Evolutionary conservation across 2,797 vertebrate species (phyloP).

Genomic region (Crenuchus spilurus): DNA sequence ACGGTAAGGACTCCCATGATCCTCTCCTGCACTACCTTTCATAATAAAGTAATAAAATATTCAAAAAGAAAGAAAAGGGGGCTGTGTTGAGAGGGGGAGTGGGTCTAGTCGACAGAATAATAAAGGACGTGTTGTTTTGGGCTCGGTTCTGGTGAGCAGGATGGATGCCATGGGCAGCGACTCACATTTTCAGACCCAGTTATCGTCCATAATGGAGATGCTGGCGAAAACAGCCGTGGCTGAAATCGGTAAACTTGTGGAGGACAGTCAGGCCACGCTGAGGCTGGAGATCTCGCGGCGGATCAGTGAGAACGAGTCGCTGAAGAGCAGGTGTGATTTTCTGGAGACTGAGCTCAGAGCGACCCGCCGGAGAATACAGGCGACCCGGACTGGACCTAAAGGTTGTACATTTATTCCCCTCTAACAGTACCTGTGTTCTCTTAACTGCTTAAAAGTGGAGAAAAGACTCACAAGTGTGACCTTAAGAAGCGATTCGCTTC

Average conservation of each 20-base stretch:
- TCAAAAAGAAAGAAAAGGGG: neutral
- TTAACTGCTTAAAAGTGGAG: neutral
- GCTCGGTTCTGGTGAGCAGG: neutral
- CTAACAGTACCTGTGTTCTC: too few species aligned
- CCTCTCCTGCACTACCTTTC: constrained; percentile 11
- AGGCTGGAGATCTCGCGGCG: constrained; percentile 74
- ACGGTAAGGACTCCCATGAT: constrained; percentile 57
- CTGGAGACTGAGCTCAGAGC: constrained; percentile 78
- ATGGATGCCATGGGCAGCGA: constrained; percentile 58
- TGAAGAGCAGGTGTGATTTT: constrained; percentile 75
- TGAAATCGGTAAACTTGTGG: constrained; percentile 78
- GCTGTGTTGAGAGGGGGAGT: too few species aligned
- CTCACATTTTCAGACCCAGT: constrained; percentile 72
- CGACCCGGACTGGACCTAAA: too few species aligned
- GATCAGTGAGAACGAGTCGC: constrained; percentile 76
- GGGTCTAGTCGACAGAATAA: neutral
- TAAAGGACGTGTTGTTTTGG: neutral
- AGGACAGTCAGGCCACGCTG: constrained; percentile 75
- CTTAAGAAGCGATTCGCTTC: too few species aligned
- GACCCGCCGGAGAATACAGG: constrained; percentile 56
- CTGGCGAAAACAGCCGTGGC: constrained; percentile 73
- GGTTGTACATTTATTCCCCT: too few species aligned
- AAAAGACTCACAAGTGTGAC: too few species aligned
- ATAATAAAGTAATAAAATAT: constrained; percentile 35
- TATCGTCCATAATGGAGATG: constrained; percentile 75